Evolutionary conservation across 1,140 invertebrate genomes (phyloP).

Genomic region (Bombus impatiens): DNA sequence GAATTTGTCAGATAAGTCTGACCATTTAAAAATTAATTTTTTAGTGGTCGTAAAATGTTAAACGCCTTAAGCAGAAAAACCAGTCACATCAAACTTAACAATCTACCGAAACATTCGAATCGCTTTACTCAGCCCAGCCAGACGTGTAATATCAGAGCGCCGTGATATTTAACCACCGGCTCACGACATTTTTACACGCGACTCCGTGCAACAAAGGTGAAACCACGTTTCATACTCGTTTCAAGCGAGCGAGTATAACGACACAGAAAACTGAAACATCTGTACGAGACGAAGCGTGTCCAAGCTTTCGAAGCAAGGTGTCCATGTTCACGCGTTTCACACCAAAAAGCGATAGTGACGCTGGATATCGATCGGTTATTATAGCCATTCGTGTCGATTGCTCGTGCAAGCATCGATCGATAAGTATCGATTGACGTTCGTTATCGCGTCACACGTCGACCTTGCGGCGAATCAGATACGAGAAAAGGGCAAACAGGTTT

Average conservation of each 20-base stretch:
- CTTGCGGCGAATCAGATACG: constrained; percentile 1
- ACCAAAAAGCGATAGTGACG: constrained; percentile 21
- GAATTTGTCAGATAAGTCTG: no score
- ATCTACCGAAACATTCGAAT: neutral
- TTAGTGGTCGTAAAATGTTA: no score
- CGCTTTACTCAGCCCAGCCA: neutral
- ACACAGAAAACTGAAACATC: neutral
- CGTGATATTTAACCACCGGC: neutral
- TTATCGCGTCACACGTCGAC: neutral
- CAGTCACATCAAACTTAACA: neutral
- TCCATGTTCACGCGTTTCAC: neutral
- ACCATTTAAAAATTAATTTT: no score
- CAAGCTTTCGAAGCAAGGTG: constrained; percentile 19
- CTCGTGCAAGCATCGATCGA: neutral
- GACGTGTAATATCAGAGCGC: neutral
- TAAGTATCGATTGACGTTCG: constrained; percentile 28
- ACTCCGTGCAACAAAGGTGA: neutral
- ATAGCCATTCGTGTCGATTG: neutral
- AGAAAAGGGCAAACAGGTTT: neutral
- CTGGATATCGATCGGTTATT: constrained; percentile 27
- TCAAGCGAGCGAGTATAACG: neutral
- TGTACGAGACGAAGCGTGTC: neutral
- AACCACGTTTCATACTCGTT: neutral
- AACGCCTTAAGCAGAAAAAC: no score
- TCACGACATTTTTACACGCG: neutral